Conservation (phyloP, 2,113 vertebrate genomes). For the Pimephales promelas region DNA sequence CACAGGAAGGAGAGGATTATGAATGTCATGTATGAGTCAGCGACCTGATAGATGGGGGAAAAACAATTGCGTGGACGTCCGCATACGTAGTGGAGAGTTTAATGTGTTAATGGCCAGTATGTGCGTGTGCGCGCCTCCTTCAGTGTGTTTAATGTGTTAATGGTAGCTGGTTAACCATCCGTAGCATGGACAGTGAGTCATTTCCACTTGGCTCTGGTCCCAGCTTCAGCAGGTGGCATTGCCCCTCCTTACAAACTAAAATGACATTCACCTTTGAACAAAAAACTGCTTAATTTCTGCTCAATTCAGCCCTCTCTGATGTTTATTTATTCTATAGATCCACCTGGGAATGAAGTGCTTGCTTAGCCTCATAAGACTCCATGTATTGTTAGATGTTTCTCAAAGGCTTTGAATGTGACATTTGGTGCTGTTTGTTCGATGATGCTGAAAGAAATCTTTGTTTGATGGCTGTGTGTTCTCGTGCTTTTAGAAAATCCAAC, state of each 20-base stretch:
- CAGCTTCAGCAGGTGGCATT: slow-evolving; percentile 60
- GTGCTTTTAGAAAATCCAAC: neutral
- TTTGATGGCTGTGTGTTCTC: neutral
- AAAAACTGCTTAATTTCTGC: slow-evolving; percentile 10
- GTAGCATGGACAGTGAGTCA: slow-evolving; percentile 66
- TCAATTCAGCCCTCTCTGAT: neutral
- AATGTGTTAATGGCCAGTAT: slow-evolving; percentile 63
- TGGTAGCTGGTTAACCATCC: slow-evolving; percentile 63
- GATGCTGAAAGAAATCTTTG: neutral
- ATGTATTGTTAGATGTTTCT: neutral
- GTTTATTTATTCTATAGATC: slow-evolving; percentile 19
- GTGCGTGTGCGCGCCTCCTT: slow-evolving; percentile 41
- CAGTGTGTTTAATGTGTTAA: slow-evolving; percentile 74
- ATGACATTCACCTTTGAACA: slow-evolving; percentile 48
- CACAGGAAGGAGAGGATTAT: slow-evolving; percentile 52
- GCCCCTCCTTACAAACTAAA: slow-evolving; percentile 40
- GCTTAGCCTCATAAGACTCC: slow-evolving; percentile 15
- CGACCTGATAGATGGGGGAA: slow-evolving; percentile 32
- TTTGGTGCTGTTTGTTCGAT: neutral
- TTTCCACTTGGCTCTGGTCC: slow-evolving; percentile 54
- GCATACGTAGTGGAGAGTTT: slow-evolving; percentile 61
- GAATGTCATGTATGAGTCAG: slow-evolving; percentile 58
- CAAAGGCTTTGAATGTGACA: neutral
- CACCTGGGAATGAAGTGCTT: neutral
- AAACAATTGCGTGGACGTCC: slow-evolving; percentile 51